Base-by-base conservation (phyloP, 1,140 invertebrate species). In the Drosophila sulfurigaster region DNA sequence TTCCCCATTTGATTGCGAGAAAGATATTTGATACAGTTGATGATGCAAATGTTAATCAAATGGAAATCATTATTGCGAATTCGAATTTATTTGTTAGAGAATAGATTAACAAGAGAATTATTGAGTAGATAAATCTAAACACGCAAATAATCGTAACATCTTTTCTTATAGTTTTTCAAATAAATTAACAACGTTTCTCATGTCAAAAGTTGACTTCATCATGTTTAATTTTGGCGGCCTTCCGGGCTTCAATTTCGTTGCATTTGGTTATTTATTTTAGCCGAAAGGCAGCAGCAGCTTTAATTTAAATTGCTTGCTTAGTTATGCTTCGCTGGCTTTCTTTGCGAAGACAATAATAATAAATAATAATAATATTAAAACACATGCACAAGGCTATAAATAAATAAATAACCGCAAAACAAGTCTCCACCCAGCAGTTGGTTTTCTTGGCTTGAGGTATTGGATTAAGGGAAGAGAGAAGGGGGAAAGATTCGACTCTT, bases 351-450 rank as follows among this genome's bases (percentile, higher is more conserved):
- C 13, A 13, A 8, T 25, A 3, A 15, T 8, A 20, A 32, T 32
- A 28, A 20, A 3, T 46, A 4, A 30, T 28, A 52, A 52, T 28
- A 30, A 30, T 30, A 54, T 8, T 72, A n/a, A 60, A 38, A 38
- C 62, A 48, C 62, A 48, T 67, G 41, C 11, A 56, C 13, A 11
- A 5, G 16, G 38, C 35, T 41, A 48, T 56, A 15, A 62, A 56
- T 62, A 51, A 49, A 51, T 49, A 38, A 60, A 38, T 30, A 54
- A 28, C 41, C 66, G 15, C 57, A 63, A 63, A 63, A 63, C 30
- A 25, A 56, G 58, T 30, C 11, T 25, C 32, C 56, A n/a, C 4
- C 10, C 1, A 7, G 13, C 5, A 3, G 3, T 45, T 67, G 16
- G 35, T 45, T 52, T 54, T 48, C 8, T 35, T 73, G 15, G 11